Evolutionary conservation across 1,140 invertebrate genomes (phyloP).

Genomic region (Oryctes rhinoceros): DNA sequence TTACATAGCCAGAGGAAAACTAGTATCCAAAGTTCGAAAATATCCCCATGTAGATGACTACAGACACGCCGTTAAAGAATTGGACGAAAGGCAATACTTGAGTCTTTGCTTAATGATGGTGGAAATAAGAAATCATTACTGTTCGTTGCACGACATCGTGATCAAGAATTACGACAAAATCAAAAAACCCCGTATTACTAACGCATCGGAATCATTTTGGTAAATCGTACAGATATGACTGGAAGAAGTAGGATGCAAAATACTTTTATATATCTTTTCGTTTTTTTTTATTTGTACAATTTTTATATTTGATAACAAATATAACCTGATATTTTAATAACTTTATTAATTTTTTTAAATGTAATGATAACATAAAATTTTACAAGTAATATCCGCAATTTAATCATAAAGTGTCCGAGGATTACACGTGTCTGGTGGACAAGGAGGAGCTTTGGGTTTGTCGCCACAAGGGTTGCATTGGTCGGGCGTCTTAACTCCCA

Average conservation of each 20-base stretch:
- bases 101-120: slow-evolving; percentile 89
- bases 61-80: slow-evolving; percentile 84
- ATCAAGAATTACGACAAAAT: slow-evolving; percentile 96
- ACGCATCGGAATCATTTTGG: slow-evolving; percentile 53
- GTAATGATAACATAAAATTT: neutral
- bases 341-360: neutral
- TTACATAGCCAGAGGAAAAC: slow-evolving; percentile 63
- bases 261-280: neutral
- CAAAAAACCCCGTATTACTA: slow-evolving; percentile 76
- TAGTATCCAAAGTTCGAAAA: slow-evolving; percentile 85
- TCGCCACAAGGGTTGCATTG: slow-evolving; percentile 1
- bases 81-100: slow-evolving; percentile 95
- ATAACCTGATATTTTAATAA: neutral
- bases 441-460: slow-evolving; percentile 10
- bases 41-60: slow-evolving; percentile 97
- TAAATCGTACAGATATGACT: neutral
- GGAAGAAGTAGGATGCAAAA: neutral
- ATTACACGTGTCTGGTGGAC: slow-evolving; percentile 17
- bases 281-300: too few species aligned
- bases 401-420: slow-evolving; percentile 28
- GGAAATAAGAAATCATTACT: slow-evolving; percentile 95
- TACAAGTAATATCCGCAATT: neutral
- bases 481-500: slow-evolving; percentile 14
- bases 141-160: slow-evolving; percentile 90
- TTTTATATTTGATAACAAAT: too few species aligned